Conservation (phyloP, 2,888 invertebrate species). For the Hypselothyrea guttata region DNA sequence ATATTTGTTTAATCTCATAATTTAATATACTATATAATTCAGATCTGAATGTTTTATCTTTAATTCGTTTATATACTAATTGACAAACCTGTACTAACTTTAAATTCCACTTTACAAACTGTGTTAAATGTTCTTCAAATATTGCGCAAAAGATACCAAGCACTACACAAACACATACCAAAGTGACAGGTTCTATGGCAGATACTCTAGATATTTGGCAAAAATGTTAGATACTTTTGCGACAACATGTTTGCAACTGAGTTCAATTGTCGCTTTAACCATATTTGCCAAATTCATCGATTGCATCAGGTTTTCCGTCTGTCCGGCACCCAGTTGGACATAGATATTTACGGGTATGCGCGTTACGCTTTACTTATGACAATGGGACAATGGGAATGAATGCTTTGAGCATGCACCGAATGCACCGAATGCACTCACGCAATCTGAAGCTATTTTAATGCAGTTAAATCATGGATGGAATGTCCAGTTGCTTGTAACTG, state of each 20-base stretch:
- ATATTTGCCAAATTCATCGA: slow-evolving; percentile 77
- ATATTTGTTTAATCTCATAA: too few relatives aligned
- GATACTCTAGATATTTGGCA: slow-evolving; percentile 11
- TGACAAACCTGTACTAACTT: too few relatives aligned
- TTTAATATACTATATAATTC: too few relatives aligned
- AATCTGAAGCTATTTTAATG: slow-evolving; percentile 60
- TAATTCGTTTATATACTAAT: too few relatives aligned
- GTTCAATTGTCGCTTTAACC: slow-evolving; percentile 52
- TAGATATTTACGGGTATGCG: slow-evolving; percentile 39
- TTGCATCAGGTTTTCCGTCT: slow-evolving; percentile 52
- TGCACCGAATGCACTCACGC: slow-evolving; percentile 67
- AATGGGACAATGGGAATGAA: slow-evolving; percentile 24
- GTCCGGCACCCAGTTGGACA: slow-evolving; percentile 13
- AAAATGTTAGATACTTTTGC: slow-evolving; percentile 36
- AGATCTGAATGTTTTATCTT: too few relatives aligned
- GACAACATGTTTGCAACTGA: slow-evolving; percentile 30
- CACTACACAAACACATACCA: slow-evolving; percentile 14
- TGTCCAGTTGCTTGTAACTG: slow-evolving; percentile 47
- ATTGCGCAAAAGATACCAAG: slow-evolving; percentile 23
- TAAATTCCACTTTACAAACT: not conserved
- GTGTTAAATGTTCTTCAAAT: slow-evolving; percentile 39
- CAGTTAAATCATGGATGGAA: slow-evolving; percentile 67
- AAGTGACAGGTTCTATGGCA: slow-evolving; percentile 36
- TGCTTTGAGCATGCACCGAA: slow-evolving; percentile 47
- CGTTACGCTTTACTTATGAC: slow-evolving; percentile 55